A percentile compares a stretch with the other conserved stretches of the same genome.
phyloP scores from a whole-genome alignment of 2,888 invertebrate genomes.

The Thereva nobilitata region DNA sequence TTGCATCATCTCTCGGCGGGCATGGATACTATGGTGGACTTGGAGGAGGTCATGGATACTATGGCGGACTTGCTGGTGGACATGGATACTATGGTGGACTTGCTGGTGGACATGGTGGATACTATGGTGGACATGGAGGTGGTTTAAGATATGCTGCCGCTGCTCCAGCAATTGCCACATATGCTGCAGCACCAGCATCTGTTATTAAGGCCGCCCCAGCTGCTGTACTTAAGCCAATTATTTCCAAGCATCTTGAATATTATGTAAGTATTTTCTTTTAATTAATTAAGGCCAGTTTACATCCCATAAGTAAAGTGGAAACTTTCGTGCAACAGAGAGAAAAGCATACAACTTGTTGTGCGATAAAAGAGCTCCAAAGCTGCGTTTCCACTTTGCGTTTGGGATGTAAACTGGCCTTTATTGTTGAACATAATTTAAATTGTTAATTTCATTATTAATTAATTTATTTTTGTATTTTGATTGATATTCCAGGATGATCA shows the following conservation, averaged over 20 bases:
- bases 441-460: background rate
- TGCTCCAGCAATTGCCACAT: slow-evolving; percentile 51
- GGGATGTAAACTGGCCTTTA: too few species aligned
- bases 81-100: slow-evolving; percentile 47
- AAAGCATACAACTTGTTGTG: too few species aligned
- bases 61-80: background rate
- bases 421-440: background rate
- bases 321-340: too few species aligned
- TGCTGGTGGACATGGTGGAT: slow-evolving; percentile 42
- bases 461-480: slow-evolving; percentile 28
- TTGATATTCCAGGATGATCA: slow-evolving; percentile 63
- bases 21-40: background rate
- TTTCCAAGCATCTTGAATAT: slow-evolving; percentile 66
- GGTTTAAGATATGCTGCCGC: slow-evolving; percentile 54
- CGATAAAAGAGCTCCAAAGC: too few species aligned
- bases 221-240: slow-evolving; percentile 61
- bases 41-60: slow-evolving; percentile 9
- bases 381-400: too few species aligned
- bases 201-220: slow-evolving; percentile 55
- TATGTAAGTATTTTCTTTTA: slow-evolving; percentile 61
- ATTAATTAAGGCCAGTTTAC: too few species aligned
- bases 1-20: too few species aligned
- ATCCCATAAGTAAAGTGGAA: too few species aligned
- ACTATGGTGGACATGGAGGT: slow-evolving; percentile 42
- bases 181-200: slow-evolving; percentile 55